phyloP scores from a whole-genome alignment of 1,140 invertebrate genomes.

The Drosophila obscura region DNA sequence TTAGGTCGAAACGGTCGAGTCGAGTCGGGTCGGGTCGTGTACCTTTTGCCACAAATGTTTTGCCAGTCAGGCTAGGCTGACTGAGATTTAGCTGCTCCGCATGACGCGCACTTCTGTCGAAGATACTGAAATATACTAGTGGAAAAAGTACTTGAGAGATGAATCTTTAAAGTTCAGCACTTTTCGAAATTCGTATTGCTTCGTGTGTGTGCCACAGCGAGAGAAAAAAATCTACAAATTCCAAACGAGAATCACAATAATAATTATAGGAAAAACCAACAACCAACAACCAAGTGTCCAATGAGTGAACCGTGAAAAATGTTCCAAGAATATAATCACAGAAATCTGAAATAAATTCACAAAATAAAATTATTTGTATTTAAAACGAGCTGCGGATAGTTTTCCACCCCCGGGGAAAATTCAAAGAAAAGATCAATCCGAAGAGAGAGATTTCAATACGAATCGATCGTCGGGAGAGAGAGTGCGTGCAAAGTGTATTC shows the following conservation, averaged over 20 bases:
- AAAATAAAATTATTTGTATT: background rate
- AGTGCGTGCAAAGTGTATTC: constrained; percentile 76
- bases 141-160: constrained; percentile 38
- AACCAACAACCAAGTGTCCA: background rate
- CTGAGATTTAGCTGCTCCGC: constrained; percentile 83
- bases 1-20: constrained; percentile 84
- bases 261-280: too few relatives aligned
- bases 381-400: background rate
- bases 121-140: constrained; percentile 39
- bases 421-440: background rate
- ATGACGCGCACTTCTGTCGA: constrained; percentile 77
- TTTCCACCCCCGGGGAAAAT: background rate
- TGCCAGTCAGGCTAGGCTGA: constrained; percentile 84
- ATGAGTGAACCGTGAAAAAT: constrained; percentile 22
- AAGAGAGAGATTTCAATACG: constrained; percentile 33
- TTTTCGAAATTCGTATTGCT: too few relatives aligned
- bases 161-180: constrained; percentile 27
- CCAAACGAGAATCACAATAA: too few relatives aligned
- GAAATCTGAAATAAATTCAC: constrained; percentile 21
- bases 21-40: constrained; percentile 84
- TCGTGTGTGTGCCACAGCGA: constrained; percentile 27
- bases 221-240: constrained; percentile 3
- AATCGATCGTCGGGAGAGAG: constrained; percentile 37
- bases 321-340: constrained; percentile 16
- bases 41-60: constrained; percentile 84